phyloP scores from a whole-genome alignment of 2,797 vertebrate genomes.

The Morus bassanus region DNA sequence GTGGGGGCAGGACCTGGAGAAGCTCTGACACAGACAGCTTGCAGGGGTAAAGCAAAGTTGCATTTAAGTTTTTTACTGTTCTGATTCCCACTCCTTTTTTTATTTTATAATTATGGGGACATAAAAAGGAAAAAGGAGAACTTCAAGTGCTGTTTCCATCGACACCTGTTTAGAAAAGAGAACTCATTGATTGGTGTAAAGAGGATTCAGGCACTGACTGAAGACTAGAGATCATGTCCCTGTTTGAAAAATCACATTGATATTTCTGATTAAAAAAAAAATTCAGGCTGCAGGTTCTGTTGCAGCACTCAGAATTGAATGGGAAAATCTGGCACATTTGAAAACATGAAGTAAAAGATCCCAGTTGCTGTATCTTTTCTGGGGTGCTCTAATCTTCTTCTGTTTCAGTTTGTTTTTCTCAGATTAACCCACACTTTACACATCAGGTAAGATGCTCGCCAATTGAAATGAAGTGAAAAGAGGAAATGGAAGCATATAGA shows the following conservation, averaged over 20 bases:
- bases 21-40: background rate
- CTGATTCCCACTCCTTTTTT: background rate
- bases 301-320: background rate
- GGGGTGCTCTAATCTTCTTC: background rate
- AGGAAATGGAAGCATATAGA: background rate
- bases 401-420: background rate
- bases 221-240: background rate
- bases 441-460: background rate
- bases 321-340: background rate
- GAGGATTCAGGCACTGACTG: background rate
- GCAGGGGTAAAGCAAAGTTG: background rate
- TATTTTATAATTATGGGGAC: background rate
- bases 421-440: background rate
- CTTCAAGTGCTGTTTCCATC: background rate
- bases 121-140: background rate
- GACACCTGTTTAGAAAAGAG: background rate
- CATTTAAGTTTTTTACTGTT: background rate
- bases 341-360: background rate
- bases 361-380: background rate
- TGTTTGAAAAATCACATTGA: background rate
- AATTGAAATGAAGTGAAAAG: background rate
- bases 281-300: background rate
- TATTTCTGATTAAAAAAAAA: background rate
- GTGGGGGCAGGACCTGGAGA: background rate
- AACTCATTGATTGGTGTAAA: background rate